phyloP scores from a whole-genome alignment of 2,113 vertebrate species.

The Centropristis striata region DNA sequence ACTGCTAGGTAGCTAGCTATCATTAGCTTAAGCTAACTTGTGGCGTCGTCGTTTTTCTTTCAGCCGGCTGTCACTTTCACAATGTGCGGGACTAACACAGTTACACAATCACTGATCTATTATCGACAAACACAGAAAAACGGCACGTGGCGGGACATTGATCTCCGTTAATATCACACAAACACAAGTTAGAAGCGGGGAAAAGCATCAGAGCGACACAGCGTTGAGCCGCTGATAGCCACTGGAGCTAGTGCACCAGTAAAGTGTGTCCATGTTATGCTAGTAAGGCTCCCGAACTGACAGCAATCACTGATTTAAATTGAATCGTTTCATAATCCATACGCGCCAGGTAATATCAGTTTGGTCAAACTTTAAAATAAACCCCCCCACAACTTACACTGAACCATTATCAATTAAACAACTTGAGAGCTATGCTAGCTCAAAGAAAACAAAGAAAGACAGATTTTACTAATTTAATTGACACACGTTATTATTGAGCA shows the following conservation, averaged over 20 bases:
- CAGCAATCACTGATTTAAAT: not conserved
- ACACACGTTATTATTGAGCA: not conserved
- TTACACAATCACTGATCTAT: fast-evolving
- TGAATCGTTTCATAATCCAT: too few relatives aligned
- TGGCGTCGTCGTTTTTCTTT: constrained; percentile 80
- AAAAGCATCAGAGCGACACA: not conserved
- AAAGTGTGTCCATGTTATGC: not conserved
- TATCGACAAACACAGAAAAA: not conserved
- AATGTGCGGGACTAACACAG: not conserved
- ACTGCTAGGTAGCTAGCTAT: constrained; percentile 39
- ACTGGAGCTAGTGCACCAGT: constrained; percentile 1
- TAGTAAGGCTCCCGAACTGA: not conserved
- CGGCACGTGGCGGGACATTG: not conserved
- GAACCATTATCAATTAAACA: constrained; percentile 34
- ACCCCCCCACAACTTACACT: not conserved
- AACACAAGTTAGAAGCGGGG: not conserved
- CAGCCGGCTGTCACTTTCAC: constrained; percentile 1
- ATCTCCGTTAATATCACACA: not conserved
- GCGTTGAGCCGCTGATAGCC: constrained; percentile 17
- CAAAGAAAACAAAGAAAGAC: constrained; percentile 63
- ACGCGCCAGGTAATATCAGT: not conserved
- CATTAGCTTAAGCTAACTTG: constrained; percentile 73
- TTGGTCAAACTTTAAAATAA: not conserved
- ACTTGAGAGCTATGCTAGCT: constrained; percentile 47
- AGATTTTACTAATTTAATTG: not conserved